Conservation (phyloP, 2,888 invertebrate species). For the Leptothorax acervorum region DNA sequence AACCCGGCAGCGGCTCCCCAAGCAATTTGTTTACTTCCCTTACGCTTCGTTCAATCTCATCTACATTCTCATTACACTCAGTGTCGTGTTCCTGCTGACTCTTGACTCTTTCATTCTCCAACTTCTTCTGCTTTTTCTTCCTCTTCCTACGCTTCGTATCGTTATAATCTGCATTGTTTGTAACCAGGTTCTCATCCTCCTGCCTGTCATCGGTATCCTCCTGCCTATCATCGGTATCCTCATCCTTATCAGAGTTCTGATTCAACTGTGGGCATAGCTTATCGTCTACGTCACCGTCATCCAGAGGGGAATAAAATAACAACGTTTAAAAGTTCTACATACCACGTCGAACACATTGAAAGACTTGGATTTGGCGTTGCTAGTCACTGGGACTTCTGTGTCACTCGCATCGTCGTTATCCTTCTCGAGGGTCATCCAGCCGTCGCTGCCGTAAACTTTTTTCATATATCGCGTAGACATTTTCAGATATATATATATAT, state of each 20-base stretch:
- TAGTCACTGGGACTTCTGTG: constrained; percentile 86
- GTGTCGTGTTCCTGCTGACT: constrained; percentile 69
- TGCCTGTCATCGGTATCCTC: constrained; percentile 85
- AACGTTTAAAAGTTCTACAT: constrained; percentile 77
- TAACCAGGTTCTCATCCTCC: constrained; percentile 76
- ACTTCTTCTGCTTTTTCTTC: constrained; percentile 88
- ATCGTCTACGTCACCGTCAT: not conserved
- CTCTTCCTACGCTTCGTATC: constrained; percentile 88
- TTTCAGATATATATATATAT: not conserved
- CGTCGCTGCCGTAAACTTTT: constrained; percentile 88
- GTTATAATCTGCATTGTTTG: constrained; percentile 64
- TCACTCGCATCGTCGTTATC: constrained; percentile 86
- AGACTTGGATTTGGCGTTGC: constrained; percentile 87
- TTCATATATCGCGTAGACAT: constrained; percentile 90
- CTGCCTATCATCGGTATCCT: constrained; percentile 83
- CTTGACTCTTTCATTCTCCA: constrained; percentile 68
- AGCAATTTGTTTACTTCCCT: constrained; percentile 90
- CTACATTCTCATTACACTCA: constrained; percentile 84
- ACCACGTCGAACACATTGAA: constrained; percentile 91
- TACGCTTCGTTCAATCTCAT: constrained; percentile 90
- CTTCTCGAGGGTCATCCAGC: constrained; percentile 85
- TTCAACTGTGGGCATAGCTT: constrained; percentile 86
- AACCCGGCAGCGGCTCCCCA: constrained; percentile 86
- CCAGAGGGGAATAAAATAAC: not conserved
- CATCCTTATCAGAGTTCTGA: constrained; percentile 90